phyloP scores from a whole-genome alignment of 2,113 vertebrate genomes.

The Sorex fumeus region DNA sequence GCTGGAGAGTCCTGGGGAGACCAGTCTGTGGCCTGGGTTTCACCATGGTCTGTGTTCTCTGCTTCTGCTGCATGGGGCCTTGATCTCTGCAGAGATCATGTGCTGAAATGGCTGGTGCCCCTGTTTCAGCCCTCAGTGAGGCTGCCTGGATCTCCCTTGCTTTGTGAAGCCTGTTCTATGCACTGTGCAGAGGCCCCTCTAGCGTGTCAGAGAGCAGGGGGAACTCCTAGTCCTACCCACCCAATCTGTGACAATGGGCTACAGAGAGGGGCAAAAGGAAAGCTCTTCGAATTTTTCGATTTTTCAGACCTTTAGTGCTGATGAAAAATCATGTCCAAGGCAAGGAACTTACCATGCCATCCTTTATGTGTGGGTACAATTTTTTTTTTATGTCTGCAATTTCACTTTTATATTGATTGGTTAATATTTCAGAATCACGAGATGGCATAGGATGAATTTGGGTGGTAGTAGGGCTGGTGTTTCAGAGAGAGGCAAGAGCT shows the following conservation, averaged over 20 bases:
- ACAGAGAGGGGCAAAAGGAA: background rate
- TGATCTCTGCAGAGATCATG: background rate
- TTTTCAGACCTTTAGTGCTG: background rate
- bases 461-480: background rate
- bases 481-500: background rate
- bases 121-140: background rate
- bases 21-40: background rate
- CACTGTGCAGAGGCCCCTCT: background rate
- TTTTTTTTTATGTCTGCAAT: background rate
- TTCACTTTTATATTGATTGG: conserved; percentile 20
- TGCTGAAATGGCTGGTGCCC: background rate
- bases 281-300: background rate
- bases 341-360: background rate
- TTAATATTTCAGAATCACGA: background rate
- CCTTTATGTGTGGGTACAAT: background rate
- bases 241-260: background rate
- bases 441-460: background rate
- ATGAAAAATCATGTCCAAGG: background rate
- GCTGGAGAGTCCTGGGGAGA: background rate
- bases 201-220: background rate
- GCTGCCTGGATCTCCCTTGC: background rate
- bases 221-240: no score
- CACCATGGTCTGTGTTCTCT: background rate
- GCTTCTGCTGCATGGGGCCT: background rate
- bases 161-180: background rate